These are phyloP conservation scores for Hydropsyche betteni DNA, from an alignment of 2,888 invertebrate genomes.

Conservation along the genomic window DNA sequence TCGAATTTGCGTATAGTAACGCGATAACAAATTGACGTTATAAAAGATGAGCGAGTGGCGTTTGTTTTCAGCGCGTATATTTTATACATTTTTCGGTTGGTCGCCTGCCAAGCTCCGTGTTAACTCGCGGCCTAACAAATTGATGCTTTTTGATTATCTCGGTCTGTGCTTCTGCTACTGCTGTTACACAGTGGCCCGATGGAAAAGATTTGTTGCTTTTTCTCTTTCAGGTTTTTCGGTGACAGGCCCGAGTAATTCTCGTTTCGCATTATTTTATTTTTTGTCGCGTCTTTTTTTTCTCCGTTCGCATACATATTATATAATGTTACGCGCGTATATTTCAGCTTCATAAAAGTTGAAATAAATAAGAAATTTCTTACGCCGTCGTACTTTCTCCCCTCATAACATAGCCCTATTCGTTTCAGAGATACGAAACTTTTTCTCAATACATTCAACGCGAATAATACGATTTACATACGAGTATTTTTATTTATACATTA, in stretches of 20 bases:
- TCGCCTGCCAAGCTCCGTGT: conserved; percentile 38
- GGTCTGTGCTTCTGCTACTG: conserved; percentile 40
- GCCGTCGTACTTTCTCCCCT: neutral
- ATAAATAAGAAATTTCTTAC: conserved; percentile 33
- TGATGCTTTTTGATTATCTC: conserved; percentile 45
- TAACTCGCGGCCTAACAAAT: conserved; percentile 42
- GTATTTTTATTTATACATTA: too few species aligned
- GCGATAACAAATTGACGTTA: conserved; percentile 16
- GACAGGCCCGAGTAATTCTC: conserved; percentile 29
- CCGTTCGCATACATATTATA: neutral
- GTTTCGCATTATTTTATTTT: conserved; percentile 19
- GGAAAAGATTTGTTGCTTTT: conserved; percentile 44
- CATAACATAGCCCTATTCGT: neutral
- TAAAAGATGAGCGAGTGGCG: conserved; percentile 6
- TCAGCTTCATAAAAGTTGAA: conserved; percentile 30
- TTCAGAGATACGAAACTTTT: too few species aligned
- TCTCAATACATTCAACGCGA: too few species aligned
- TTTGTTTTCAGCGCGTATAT: conserved; percentile 4
- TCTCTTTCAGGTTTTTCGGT: conserved; percentile 11
- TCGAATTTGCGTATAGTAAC: neutral
- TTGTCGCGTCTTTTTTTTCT: conserved; percentile 8
- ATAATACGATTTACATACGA: too few species aligned
- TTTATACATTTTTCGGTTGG: conserved; percentile 25
- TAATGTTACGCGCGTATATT: neutral
- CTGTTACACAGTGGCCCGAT: conserved; percentile 30